Evolutionary conservation across 2,888 invertebrate species (phyloP), one percentile per base, ranked within the genome.

Genomic region (Drosophila kambysellisi): DNA sequence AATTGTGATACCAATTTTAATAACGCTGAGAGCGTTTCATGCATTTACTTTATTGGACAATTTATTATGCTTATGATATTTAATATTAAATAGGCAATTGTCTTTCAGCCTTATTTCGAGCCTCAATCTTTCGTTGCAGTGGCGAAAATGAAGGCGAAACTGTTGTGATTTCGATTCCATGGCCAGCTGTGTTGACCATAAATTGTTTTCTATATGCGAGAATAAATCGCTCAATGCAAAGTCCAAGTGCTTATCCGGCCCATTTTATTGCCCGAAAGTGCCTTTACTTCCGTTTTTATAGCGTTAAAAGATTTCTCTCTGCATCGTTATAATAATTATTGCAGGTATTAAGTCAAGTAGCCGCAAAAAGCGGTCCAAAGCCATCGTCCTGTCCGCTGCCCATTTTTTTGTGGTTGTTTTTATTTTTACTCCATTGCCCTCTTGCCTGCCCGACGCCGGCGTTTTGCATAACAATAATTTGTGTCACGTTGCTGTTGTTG

Each of bases 271-370:
- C 82, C 69, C 48, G 70, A 54, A 72, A 79, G 71, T 79, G 81
- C 77, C 73, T 79, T 69, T 64, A 37, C 71, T 85, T 54, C 64
- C 61, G 70, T 79, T 73, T 81, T 78, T 82, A 74, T 71, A 33
- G 80, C 81, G 81, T 65, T 78, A 81, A 82, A 74, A 78, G 82
- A 82, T 82, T 82, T 81, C 62, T 53, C 73, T 71, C 73, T 69
- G 87, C 84, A 88, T 84, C 81, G 89, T 87, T 87, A 87, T 83
- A 87, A 89, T 86, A 86, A 86, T 86, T 86, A 86, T 86, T 86
- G 86, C 89, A 86, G 86, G 86, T 88, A 87, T 89, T 89, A 88
- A 88, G 89, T 86, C 89, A 88, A 85, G 88, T 85, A 85, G 84
- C 88, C 84, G 70, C 86, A 85, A 83, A 85, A 81, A 76, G 88